Percentiles rank a stretch among this genome's conserved stretches.
Conservation (phyloP, 2,797 vertebrate species). For the Champsocephalus gunnari region DNA sequence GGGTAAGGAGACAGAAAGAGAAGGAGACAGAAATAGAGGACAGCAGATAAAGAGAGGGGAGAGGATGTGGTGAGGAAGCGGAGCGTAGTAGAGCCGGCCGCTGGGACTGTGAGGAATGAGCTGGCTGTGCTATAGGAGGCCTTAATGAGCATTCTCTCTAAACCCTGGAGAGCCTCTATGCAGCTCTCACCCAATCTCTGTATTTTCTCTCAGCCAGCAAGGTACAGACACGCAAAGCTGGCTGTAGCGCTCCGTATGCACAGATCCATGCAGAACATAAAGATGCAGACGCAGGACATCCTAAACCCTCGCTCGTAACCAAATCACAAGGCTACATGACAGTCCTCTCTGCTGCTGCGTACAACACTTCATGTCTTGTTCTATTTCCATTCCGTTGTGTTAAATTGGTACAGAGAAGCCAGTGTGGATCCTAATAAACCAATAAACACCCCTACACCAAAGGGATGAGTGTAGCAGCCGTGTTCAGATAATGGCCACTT, state of each 20-base stretch:
- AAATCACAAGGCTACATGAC: constrained; percentile 61
- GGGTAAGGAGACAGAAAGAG: constrained; percentile 52
- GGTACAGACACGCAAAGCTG: constrained; percentile 56
- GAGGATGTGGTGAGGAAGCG: constrained; percentile 73
- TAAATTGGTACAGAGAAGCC: constrained; percentile 63
- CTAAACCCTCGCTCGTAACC: constrained; percentile 59
- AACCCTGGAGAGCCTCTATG: constrained; percentile 77
- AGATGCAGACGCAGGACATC: constrained; percentile 32
- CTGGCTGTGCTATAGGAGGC: constrained; percentile 79
- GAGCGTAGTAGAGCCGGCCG: constrained; percentile 76
- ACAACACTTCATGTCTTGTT: constrained; percentile 59
- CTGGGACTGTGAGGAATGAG: constrained; percentile 81
- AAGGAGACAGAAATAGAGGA: constrained; percentile 69
- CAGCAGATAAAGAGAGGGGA: constrained; percentile 67
- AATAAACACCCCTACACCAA: constrained; percentile 72
- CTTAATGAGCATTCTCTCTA: constrained; percentile 82
- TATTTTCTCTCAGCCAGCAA: constrained; percentile 67
- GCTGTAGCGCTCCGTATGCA: constrained; percentile 22
- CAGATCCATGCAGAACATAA: constrained; percentile 16
- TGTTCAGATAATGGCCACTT: constrained; percentile 71
- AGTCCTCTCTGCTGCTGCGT: constrained; percentile 38
- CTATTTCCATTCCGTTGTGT: constrained; percentile 61
- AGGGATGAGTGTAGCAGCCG: constrained; percentile 46
- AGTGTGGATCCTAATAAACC: constrained; percentile 72
- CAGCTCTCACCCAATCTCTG: constrained; percentile 74